Evolutionary conservation across 1,140 invertebrate genomes (phyloP).

Genomic region (Dreissena rostriformis): DNA sequence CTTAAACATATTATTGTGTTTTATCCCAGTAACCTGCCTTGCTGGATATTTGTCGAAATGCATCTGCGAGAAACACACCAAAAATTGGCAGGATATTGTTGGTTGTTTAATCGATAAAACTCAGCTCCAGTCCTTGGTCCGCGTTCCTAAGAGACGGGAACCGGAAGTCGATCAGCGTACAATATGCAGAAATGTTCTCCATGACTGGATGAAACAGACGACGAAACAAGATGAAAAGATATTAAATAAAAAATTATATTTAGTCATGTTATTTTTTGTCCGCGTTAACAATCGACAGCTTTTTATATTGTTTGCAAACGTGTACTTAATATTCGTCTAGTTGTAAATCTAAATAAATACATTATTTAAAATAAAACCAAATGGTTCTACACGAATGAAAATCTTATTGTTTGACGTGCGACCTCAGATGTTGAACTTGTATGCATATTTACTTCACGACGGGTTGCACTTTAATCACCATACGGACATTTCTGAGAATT

Average conservation of each 20-base stretch:
- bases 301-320: neutral
- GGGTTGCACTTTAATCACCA: no score
- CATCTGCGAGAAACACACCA: neutral
- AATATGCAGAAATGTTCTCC: neutral
- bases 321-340: no score
- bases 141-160: neutral
- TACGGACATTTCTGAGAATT: neutral
- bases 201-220: conserved; percentile 22
- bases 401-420: neutral
- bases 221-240: conserved; percentile 3
- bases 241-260: neutral
- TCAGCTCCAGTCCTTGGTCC: neutral
- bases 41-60: neutral
- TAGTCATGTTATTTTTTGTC: neutral
- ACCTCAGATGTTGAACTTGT: no score
- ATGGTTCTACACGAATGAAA: no score
- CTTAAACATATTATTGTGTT: neutral
- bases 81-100: conserved; percentile 7
- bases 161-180: neutral
- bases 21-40: conserved; percentile 3
- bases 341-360: neutral
- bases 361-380: no score
- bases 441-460: no score
- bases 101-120: neutral
- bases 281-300: neutral